Base-by-base conservation (phyloP, 2,113 vertebrate genomes). In the Ochotona curzoniae region DNA sequence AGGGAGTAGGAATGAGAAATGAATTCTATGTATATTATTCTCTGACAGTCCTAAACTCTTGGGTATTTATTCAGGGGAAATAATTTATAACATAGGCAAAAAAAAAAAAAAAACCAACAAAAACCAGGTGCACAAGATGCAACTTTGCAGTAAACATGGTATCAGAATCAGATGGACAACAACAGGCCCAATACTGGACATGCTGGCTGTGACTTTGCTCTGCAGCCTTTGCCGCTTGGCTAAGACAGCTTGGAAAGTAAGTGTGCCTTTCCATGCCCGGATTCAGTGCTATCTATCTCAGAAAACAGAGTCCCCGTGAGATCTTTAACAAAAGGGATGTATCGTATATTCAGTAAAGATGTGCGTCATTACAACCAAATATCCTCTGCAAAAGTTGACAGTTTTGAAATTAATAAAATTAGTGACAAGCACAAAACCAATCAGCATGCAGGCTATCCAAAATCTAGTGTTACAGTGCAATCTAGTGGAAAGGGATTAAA, bases 401-500 rank as follows among this genome's bases (percentile, higher is more conserved):
- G n/a, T 74, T 96, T 75, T 38, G 9, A 80, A 89, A 92, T 91
- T 88, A 91, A 91, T 88, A 87, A 63, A 92, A 89, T 85, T 75
- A 88, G 80, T 75, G 5, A 92, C 87, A 95, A 54, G 73, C 4
- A 84, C 70, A 91, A 73, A 13, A 94, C 44, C 75, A 75, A 94
- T 82, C 35, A 30, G 9, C 12, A 71, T 1, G 1, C 7, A 76
- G 54, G 51, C 66, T 15, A 38, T 49, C 38, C 18, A 28, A 92
- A 96, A 92, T 57, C 83, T 47, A 94, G 71, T 38, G 57, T 89
- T 61, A 93, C 32, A 89, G 90, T 96, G 92, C 83, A 93, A 81
- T 95, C 94, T 95, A 96, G 83, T 93, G 92, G 95, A 61, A 94
- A 93, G 47, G 71, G 35, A 90, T 82, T 89, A 85, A 94, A 90